Evolutionary conservation across 1,140 invertebrate genomes (phyloP), one percentile per base, ranked within the genome.

Genomic region (Pogonomyrmex barbatus): DNA sequence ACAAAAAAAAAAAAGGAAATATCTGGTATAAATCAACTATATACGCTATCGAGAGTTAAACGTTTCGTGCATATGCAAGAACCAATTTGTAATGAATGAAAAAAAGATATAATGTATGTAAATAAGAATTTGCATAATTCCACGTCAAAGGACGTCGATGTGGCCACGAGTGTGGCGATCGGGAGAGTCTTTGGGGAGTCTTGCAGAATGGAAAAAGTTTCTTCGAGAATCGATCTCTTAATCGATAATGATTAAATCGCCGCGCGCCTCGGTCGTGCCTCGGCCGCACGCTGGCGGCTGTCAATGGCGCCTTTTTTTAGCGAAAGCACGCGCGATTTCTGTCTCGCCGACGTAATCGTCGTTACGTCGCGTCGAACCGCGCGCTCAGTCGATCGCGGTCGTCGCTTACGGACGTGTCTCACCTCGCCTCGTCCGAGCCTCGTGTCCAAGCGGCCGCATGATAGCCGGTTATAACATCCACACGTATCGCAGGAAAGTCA

Each of bases 301-400:
- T 75, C 68, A 73, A 60, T 70, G 33, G 0, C 56, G 54, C 33
- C 42, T 62, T 83, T 62, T 42, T 52, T 50, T 45, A 42, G 17
- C n/a, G 77, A 56, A 68, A 30, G 63, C 14, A 65, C 42, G 30
- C 45, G 42, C 52, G 50, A 82, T 82, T 47, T 83, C 42, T 33
- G 54, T 9, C 17, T 10, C 24, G 9, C 24, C 68, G 52, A 73
- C 6, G 39, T 56, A 58, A 82, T 82, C 54, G 42, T 79, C 77
- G 56, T 54, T 60, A 45, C 42, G 62, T 33, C 2, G n/a, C 2
- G n/a, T 3, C 24, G 17, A n/a, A 17, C 12, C 6, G 42, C 30
- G 42, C 79, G 42, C 42, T 76, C 71, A 83, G 79, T 83, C 79
- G 79, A 83, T 83, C 79, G 79, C 45, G 17, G 68, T 75, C 79